Percentiles rank a stretch among this genome's conserved stretches.
phyloP scores from a whole-genome alignment of 2,113 vertebrate species.

The Bubo bubo region DNA sequence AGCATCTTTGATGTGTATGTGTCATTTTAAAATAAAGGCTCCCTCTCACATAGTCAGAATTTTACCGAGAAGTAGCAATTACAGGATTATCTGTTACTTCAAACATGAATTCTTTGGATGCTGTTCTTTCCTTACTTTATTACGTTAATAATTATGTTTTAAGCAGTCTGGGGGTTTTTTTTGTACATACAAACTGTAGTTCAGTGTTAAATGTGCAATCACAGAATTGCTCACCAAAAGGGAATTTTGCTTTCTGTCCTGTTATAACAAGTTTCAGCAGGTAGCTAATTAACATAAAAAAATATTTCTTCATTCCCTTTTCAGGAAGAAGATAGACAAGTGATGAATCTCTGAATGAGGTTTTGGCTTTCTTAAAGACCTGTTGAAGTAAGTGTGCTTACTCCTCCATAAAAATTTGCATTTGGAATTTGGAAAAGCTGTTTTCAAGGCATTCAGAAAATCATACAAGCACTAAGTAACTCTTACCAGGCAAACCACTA shows the following conservation, averaged over 20 bases:
- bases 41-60: conserved; percentile 23
- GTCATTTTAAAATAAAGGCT: conserved; percentile 56
- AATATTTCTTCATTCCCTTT: neutral
- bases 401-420: neutral
- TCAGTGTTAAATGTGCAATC: neutral
- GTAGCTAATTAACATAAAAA: neutral
- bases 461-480: neutral
- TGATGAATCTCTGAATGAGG: neutral
- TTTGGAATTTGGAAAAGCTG: neutral
- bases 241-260: neutral
- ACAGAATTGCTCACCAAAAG: neutral
- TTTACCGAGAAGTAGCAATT: conserved; percentile 70
- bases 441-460: neutral
- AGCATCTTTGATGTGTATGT: conserved; percentile 65
- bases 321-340: neutral
- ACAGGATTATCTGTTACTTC: conserved; percentile 71
- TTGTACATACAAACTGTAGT: neutral
- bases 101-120: conserved; percentile 61
- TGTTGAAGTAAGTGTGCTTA: neutral
- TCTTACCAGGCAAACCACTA: neutral
- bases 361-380: neutral
- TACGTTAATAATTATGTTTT: conserved; percentile 53
- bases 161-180: conserved; percentile 2
- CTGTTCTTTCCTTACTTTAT: conserved; percentile 38
- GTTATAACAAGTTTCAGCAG: neutral